phyloP scores from a whole-genome alignment of 2,797 vertebrate genomes.

The Carcharodon carcharias region DNA sequence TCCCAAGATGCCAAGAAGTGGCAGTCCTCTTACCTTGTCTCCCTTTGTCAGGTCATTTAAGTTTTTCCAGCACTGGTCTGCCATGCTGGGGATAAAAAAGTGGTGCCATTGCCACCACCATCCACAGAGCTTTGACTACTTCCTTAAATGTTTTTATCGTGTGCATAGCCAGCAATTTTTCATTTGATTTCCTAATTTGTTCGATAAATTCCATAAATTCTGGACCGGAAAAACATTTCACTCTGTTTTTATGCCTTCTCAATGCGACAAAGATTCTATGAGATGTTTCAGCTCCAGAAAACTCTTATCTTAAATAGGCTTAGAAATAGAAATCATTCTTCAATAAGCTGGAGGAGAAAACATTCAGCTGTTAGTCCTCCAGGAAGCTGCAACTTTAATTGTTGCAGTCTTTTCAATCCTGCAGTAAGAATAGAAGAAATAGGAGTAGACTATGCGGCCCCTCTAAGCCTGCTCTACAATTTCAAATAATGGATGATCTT shows the following conservation, averaged over 20 bases:
- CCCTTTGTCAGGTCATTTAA: neutral
- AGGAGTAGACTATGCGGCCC: too few species aligned
- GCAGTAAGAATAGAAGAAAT: too few species aligned
- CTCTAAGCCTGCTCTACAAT: too few species aligned
- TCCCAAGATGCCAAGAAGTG: neutral
- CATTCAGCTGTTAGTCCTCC: too few species aligned
- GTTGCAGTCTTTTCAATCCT: too few species aligned
- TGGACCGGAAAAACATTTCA: neutral
- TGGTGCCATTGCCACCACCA: neutral
- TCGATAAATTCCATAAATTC: neutral
- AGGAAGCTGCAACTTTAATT: too few species aligned
- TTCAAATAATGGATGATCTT: too few species aligned
- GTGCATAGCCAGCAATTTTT: neutral
- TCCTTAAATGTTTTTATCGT: neutral
- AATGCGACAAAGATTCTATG: neutral
- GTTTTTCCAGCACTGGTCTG: neutral
- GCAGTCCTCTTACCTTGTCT: neutral
- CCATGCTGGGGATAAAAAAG: neutral
- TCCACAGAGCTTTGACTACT: neutral
- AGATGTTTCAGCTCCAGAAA: neutral
- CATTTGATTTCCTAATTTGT: neutral
- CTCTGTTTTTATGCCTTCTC: neutral
- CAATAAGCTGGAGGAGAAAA: neutral
- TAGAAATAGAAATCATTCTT: neutral
- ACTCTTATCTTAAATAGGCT: neutral